Evolutionary conservation across 2,113 vertebrate species (phyloP), one percentile per base, ranked within the genome.

Genomic region (Sphaerodactylus townsendi): DNA sequence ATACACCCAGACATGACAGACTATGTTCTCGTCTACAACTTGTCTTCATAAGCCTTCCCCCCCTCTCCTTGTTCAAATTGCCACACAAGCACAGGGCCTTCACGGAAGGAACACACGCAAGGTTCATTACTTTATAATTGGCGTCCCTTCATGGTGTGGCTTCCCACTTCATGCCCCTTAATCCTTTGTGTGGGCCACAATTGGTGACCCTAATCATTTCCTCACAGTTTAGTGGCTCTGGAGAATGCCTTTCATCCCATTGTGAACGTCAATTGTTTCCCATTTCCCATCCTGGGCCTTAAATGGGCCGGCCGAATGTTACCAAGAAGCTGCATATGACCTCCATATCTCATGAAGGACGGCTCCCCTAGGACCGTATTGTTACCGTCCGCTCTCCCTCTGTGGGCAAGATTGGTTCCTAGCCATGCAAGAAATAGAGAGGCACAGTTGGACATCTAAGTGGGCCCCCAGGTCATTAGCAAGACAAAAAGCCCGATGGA

Each of bases 181-280:
- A 95, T 96, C 95, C 96, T 94, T 93, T 95, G 95, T 95, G 94
- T 96, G 95, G 3, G 25, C 96, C 96, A 96, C 96, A 95, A 96
- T 96, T 97, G 96, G 96, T 89, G 95, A 95, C 92, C 95, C 94
- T 96, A 95, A 94, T 95, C 95, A 96, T 96, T 97, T 98, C 97
- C 96, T 98, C 95, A 95, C 93, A 95, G 94, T 97, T 96, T 97
- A 97, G 97, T 95, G 95, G 95, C 90, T 96, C 97, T 95, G 93
- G 94, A 90, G 95, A 93, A 96, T 95, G 89, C 92, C 96, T 98
- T 98, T 98, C 94, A 97, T 97, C 95, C 94, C 87, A 96, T 97
- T 98, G 96, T 98, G 95, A 91, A 83, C 41, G 88, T 90, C 84
- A 28, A 87, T 92, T 89, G 95, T 96, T 94, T 93, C 92, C 94